These are phyloP conservation scores for Folsomia candida DNA, from an alignment of 2,888 invertebrate genomes.

Conservation along the genomic window DNA sequence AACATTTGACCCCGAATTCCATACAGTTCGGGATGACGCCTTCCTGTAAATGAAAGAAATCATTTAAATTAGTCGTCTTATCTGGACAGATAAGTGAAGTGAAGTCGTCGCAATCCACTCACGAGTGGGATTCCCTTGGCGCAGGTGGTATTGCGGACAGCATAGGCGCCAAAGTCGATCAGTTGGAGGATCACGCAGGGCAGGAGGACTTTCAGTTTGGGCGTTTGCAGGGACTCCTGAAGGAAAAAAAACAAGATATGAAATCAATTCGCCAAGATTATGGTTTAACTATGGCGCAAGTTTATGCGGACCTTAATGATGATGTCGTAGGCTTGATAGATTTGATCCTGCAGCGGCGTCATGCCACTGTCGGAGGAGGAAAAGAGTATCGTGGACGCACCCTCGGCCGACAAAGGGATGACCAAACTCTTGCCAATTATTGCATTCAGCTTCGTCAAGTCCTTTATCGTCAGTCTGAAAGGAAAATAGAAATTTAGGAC, in stretches of 20 bases:
- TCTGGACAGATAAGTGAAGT: not conserved
- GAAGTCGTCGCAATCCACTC: not conserved
- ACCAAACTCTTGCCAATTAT: slow-evolving; percentile 74
- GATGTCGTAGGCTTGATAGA: slow-evolving; percentile 45
- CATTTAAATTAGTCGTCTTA: not conserved
- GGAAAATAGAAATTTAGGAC: slow-evolving; percentile 23
- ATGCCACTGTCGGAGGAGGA: slow-evolving; percentile 75
- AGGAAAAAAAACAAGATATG: not conserved
- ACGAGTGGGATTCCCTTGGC: slow-evolving; percentile 47
- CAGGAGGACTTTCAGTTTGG: slow-evolving; percentile 33
- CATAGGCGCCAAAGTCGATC: slow-evolving; percentile 47
- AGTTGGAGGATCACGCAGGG: slow-evolving; percentile 47
- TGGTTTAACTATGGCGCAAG: slow-evolving; percentile 1
- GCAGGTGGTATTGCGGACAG: slow-evolving; percentile 41
- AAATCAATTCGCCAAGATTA: not conserved
- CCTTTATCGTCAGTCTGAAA: slow-evolving; percentile 63
- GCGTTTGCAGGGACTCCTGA: slow-evolving; percentile 38
- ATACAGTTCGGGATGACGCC: slow-evolving; percentile 49
- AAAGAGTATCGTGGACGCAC: slow-evolving; percentile 76
- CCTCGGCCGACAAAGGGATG: slow-evolving; percentile 77
- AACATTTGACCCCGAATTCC: slow-evolving; percentile 50
- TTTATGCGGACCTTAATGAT: slow-evolving; percentile 36
- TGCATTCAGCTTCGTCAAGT: slow-evolving; percentile 75
- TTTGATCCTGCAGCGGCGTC: slow-evolving; percentile 72
- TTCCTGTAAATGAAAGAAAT: slow-evolving; percentile 32